Evolutionary conservation across 2,888 invertebrate species (phyloP).

Genomic region (Netelia inedita): DNA sequence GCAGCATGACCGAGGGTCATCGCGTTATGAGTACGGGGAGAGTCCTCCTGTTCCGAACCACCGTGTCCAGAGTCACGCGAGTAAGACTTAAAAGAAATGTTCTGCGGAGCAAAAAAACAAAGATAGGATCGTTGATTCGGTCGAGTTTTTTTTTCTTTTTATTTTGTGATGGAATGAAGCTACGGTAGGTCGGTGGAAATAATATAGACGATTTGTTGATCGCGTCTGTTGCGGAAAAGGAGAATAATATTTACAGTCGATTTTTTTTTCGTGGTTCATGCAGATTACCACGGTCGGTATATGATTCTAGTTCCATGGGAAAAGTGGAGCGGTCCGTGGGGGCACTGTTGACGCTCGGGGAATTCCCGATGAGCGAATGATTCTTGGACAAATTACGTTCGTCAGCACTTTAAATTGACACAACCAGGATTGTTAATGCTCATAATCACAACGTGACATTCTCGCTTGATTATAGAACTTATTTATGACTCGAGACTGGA

Average conservation of each 20-base stretch:
- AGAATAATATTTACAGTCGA: not conserved
- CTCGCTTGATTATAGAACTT: no score
- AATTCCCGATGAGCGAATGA: no score
- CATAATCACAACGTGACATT: no score
- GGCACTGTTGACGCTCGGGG: no score
- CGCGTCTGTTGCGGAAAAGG: not conserved
- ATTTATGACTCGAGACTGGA: no score
- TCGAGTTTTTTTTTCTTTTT: no score
- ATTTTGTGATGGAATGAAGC: not conserved
- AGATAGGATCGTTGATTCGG: not conserved
- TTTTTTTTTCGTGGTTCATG: not conserved
- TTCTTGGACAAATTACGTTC: no score
- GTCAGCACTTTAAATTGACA: no score
- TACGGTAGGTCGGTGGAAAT: not conserved
- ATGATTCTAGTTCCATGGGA: not conserved
- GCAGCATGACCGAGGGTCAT: constrained; percentile 83
- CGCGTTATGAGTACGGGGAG: constrained; percentile 88
- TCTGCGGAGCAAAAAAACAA: constrained; percentile 86
- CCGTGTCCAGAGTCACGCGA: constrained; percentile 89
- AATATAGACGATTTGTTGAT: not conserved
- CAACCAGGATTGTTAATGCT: no score
- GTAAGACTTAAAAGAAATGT: constrained; percentile 94
- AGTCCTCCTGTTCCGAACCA: constrained; percentile 89
- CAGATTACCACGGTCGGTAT: not conserved
- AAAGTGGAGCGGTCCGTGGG: not conserved